Conservation (phyloP, 92 coral and sea anemone genomes). For the Bergia puertoricense region DNA sequence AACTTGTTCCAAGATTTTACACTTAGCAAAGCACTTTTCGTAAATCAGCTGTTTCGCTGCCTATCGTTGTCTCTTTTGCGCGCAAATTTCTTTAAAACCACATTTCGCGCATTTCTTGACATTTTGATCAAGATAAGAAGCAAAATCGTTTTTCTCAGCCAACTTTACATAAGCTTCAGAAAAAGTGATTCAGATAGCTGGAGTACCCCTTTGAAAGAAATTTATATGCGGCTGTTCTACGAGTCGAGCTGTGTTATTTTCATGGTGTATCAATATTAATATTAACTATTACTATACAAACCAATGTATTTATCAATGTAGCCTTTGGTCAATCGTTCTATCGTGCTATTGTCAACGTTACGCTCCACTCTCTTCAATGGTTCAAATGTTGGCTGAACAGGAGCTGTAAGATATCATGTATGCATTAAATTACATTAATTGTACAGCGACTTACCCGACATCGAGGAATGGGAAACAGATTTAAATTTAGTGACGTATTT, state of each 20-base stretch:
- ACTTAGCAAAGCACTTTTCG: neutral
- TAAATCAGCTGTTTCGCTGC: neutral
- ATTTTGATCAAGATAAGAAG: too few species aligned
- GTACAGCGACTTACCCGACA: too few species aligned
- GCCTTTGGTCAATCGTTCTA: neutral
- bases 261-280: too few species aligned
- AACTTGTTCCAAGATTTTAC: neutral
- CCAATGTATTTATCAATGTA: conserved; percentile 18
- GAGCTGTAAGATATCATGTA: neutral
- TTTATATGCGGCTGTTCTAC: neutral
- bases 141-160: too few species aligned
- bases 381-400: conserved; percentile 1
- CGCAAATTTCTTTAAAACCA: too few species aligned
- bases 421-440: neutral
- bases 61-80: neutral
- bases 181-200: too few species aligned
- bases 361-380: neutral
- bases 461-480: too few species aligned
- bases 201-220: neutral
- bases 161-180: too few species aligned
- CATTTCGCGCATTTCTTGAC: too few species aligned
- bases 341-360: conserved; percentile 12
- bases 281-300: neutral
- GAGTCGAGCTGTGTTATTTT: neutral
- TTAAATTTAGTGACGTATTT: too few species aligned